These are phyloP conservation scores for Camponotus floridanus DNA, from an alignment of 1,140 invertebrate genomes.

Conservation along the genomic window DNA sequence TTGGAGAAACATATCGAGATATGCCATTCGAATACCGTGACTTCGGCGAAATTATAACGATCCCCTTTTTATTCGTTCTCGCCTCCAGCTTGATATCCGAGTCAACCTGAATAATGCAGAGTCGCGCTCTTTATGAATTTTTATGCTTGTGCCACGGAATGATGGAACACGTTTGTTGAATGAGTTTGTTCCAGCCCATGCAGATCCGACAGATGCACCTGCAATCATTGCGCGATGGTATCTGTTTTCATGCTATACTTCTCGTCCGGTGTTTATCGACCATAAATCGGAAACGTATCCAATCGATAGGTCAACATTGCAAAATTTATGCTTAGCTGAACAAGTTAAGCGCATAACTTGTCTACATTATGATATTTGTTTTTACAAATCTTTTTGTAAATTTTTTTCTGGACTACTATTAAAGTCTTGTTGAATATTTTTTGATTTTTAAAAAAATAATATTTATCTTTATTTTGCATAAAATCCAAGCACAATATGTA, in stretches of 20 bases:
- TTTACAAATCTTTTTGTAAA: neutral
- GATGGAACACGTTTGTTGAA: constrained; percentile 77
- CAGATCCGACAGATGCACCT: constrained; percentile 26
- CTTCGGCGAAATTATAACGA: constrained; percentile 81
- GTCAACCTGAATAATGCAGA: constrained; percentile 82
- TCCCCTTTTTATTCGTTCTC: constrained; percentile 72
- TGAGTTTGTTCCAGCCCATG: constrained; percentile 43
- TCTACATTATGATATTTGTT: neutral
- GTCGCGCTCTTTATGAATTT: constrained; percentile 82
- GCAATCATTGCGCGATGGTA: neutral
- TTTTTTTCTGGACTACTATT: neutral
- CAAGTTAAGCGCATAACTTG: constrained; percentile 15
- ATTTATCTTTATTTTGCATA: neutral
- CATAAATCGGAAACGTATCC: constrained; percentile 18
- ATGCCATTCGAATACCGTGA: constrained; percentile 71
- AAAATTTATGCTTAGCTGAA: constrained; percentile 20
- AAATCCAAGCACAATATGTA: neutral
- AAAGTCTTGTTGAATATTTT: neutral
- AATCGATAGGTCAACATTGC: constrained; percentile 1
- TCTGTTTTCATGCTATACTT: constrained; percentile 1
- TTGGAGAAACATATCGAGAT: constrained; percentile 58
- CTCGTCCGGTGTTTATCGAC: neutral
- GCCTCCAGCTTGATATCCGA: constrained; percentile 63
- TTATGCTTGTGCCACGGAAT: constrained; percentile 78
- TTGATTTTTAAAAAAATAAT: neutral